Conservation (phyloP, 2,113 vertebrate genomes). For the Benitochromis conjunctus region DNA sequence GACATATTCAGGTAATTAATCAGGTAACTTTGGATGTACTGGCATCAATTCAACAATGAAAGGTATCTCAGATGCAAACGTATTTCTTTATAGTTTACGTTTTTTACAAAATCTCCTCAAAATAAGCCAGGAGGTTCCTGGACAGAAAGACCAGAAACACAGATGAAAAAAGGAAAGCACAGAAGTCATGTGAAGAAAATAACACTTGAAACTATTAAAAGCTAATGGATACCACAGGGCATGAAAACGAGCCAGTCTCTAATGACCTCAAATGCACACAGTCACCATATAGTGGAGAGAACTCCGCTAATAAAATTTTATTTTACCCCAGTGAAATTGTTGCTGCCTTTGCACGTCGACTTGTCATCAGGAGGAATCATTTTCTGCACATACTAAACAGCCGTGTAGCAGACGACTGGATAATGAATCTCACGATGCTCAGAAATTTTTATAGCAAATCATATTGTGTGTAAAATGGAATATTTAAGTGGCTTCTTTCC, state of each 20-base stretch:
- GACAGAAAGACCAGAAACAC: background rate
- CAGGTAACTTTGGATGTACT: background rate
- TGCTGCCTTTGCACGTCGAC: background rate
- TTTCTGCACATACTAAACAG: background rate
- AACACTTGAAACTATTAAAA: background rate
- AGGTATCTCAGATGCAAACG: background rate
- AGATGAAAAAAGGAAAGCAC: background rate
- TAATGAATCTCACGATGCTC: background rate
- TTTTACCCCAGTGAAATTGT: background rate
- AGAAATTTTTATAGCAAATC: background rate
- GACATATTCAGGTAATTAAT: background rate
- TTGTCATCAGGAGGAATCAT: background rate
- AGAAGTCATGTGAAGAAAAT: background rate
- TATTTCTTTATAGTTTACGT: background rate
- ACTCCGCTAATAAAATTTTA: background rate
- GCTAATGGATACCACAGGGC: background rate
- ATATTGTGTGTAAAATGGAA: background rate
- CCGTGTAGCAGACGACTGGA: background rate
- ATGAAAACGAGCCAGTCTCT: background rate
- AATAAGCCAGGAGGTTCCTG: background rate
- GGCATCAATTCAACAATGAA: background rate
- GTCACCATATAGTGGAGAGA: background rate
- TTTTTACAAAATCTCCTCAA: background rate
- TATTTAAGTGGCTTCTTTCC: background rate
- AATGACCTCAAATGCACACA: background rate